Evolutionary conservation across 2,113 vertebrate species (phyloP).

Genomic region (Mohoua ochrocephala): DNA sequence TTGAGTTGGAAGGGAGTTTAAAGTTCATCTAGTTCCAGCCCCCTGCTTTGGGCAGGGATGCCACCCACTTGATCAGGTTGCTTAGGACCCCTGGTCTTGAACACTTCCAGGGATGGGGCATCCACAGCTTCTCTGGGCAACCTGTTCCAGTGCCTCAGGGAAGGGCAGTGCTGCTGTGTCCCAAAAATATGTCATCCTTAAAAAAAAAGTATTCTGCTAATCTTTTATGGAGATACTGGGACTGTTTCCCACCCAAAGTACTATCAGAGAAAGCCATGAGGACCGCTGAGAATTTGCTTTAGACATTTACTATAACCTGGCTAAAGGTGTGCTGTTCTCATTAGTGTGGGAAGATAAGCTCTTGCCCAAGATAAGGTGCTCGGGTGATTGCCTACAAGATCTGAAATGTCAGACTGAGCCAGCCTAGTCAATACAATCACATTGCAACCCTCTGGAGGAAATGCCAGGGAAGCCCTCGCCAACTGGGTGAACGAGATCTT

Average conservation of each 20-base stretch:
- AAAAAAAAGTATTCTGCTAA: background rate
- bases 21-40: background rate
- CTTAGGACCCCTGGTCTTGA: background rate
- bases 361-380: background rate
- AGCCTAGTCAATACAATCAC: background rate
- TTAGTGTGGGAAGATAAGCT: background rate
- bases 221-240: background rate
- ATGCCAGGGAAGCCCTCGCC: background rate
- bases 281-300: background rate
- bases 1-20: background rate
- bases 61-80: background rate
- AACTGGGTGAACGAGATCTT: background rate
- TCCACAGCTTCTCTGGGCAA: background rate
- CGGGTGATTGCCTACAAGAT: background rate
- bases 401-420: background rate
- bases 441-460: background rate
- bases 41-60: background rate
- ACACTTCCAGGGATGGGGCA: background rate
- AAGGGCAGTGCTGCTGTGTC: background rate
- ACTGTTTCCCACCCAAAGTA: background rate
- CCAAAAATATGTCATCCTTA: background rate
- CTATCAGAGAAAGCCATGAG: background rate
- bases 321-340: background rate
- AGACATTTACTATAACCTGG: background rate
- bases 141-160: background rate